These are phyloP conservation scores for Sarcophaga carnaria DNA, from an alignment of 2,888 invertebrate genomes.

Conservation along the genomic window DNA sequence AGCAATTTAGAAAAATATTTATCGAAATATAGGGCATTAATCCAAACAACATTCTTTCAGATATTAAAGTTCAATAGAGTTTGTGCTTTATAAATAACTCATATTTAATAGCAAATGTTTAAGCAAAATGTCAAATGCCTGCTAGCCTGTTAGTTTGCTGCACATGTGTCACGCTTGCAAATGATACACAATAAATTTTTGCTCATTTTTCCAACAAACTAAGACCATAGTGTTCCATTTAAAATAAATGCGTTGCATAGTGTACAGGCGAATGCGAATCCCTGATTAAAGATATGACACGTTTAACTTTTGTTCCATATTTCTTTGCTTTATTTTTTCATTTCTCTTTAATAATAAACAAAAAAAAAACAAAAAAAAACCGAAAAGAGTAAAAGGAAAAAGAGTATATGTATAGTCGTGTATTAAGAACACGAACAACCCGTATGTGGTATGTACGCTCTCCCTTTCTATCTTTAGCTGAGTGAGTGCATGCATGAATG, in stretches of 20 bases:
- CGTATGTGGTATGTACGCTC: not conserved
- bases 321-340: slow-evolving; percentile 17
- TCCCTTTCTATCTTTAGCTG: not conserved
- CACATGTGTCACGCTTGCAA: not conserved
- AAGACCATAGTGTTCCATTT: slow-evolving; percentile 16
- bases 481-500: not conserved
- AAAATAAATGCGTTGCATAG: slow-evolving; percentile 17
- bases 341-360: not conserved
- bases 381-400: not conserved
- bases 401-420: not conserved
- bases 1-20: not conserved
- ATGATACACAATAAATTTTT: not conserved
- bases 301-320: slow-evolving; percentile 72
- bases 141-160: too few relatives aligned
- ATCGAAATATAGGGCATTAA: too few relatives aligned
- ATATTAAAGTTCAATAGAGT: too few relatives aligned
- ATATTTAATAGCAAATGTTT: too few relatives aligned
- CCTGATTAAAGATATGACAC: slow-evolving; percentile 80
- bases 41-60: too few relatives aligned
- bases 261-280: slow-evolving; percentile 62
- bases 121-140: too few relatives aligned
- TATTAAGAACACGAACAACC: too few relatives aligned
- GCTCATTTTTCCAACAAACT: not conserved
- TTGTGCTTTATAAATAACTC: too few relatives aligned
- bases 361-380: not conserved